These are phyloP conservation scores for Pandion haliaetus DNA, from an alignment of 2,113 vertebrate genomes.

Conservation along the genomic window DNA sequence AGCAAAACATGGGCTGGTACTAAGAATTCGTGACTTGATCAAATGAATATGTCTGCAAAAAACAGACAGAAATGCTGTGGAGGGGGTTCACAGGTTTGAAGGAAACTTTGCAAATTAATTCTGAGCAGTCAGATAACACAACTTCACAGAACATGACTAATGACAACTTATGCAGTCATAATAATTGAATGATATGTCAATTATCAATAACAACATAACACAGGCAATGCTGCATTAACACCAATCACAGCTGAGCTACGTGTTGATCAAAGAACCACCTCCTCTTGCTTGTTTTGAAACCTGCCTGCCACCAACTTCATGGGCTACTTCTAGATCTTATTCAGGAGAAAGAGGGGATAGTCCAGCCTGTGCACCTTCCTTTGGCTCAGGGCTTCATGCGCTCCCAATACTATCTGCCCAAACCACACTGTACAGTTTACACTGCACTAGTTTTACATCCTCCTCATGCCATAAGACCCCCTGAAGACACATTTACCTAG, in stretches of 20 bases:
- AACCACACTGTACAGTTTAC: background rate
- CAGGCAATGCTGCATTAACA: background rate
- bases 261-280: background rate
- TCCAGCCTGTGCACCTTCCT: background rate
- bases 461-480: background rate
- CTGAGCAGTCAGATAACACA: background rate
- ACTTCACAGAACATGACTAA: background rate
- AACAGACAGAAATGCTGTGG: background rate
- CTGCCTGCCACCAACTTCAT: background rate
- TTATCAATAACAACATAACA: accelerated
- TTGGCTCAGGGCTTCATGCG: background rate
- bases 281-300: background rate
- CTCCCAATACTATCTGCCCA: background rate
- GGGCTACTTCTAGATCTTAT: background rate
- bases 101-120: background rate
- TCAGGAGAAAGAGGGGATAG: background rate
- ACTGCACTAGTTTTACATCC: background rate
- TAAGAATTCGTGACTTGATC: background rate
- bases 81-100: background rate
- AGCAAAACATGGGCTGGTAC: background rate
- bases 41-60: background rate
- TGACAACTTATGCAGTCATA: background rate
- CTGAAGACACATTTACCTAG: background rate
- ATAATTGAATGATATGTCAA: background rate
- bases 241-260: background rate